Percentiles rank a stretch among this genome's conserved stretches.
Conservation (phyloP, 1,140 invertebrate genomes). For the Teleopsis dalmanni region DNA sequence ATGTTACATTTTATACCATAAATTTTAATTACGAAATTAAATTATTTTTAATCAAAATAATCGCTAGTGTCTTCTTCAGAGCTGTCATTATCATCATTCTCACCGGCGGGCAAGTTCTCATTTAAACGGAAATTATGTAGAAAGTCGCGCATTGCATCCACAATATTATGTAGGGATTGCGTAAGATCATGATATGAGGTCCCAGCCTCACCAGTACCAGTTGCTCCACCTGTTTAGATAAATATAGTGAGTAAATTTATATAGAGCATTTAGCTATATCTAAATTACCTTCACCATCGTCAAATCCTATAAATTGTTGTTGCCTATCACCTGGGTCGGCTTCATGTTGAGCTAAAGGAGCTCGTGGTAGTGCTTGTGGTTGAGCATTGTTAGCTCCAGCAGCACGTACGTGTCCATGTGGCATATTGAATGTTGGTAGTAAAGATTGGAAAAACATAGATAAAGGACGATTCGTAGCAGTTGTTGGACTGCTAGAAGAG, state of each 20-base stretch:
- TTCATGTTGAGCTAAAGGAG: slow-evolving; percentile 3
- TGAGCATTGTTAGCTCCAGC: neutral
- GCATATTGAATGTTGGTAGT: slow-evolving; percentile 54
- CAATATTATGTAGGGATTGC: slow-evolving; percentile 54
- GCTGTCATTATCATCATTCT: slow-evolving; percentile 44
- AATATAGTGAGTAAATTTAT: too few species aligned
- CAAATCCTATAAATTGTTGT: neutral
- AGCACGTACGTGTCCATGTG: slow-evolving; percentile 10
- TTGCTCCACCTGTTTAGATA: too few species aligned
- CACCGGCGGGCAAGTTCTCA: slow-evolving; percentile 37
- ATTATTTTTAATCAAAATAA: slow-evolving; percentile 22
- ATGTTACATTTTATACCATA: neutral
- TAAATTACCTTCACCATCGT: neutral
- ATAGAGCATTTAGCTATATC: too few species aligned
- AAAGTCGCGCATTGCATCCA: slow-evolving; percentile 67
- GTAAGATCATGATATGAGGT: slow-evolving; percentile 47
- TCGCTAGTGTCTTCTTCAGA: slow-evolving; percentile 46
- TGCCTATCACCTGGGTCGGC: slow-evolving; percentile 5
- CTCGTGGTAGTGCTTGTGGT: slow-evolving; percentile 2
- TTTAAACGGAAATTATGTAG: slow-evolving; percentile 56
- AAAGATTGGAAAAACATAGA: slow-evolving; percentile 60
- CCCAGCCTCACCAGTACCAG: slow-evolving; percentile 18
- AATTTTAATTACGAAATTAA: neutral
- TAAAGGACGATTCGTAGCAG: slow-evolving; percentile 41
- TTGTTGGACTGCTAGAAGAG: slow-evolving; percentile 44